These are phyloP conservation scores for Scolanthus callimorphus DNA, from an alignment of 92 coral and sea anemone genomes.

Conservation along the genomic window DNA sequence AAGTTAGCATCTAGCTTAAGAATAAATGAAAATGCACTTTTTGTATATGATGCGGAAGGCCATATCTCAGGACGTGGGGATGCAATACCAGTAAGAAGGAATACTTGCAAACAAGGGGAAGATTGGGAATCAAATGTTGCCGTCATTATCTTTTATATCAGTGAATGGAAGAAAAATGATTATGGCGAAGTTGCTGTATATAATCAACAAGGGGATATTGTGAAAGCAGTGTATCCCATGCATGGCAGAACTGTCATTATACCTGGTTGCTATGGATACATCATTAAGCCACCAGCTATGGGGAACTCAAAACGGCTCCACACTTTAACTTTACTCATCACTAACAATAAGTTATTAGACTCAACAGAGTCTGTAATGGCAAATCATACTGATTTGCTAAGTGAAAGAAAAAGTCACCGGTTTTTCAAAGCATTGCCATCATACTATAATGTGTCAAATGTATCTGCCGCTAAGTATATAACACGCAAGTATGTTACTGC, in stretches of 20 bases:
- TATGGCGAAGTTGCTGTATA: conserved; percentile 75
- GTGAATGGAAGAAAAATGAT: conserved; percentile 52
- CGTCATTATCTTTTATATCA: conserved; percentile 25
- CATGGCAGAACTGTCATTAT: conserved; percentile 59
- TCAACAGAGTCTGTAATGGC: too few relatives aligned
- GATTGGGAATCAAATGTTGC: not conserved
- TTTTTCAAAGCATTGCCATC: not conserved
- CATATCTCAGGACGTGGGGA: conserved; percentile 48
- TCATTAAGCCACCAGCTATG: conserved; percentile 68
- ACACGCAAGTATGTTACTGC: conserved; percentile 51
- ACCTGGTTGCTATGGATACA: conserved; percentile 36
- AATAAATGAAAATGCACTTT: not conserved
- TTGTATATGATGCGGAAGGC: conserved; percentile 21
- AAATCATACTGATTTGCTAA: not conserved
- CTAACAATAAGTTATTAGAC: conserved; percentile 12
- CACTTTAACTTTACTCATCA: conserved; percentile 33
- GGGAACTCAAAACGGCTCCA: conserved; percentile 31
- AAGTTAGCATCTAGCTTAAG: conserved; percentile 6
- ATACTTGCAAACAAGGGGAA: not conserved
- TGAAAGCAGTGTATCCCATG: conserved; percentile 56
- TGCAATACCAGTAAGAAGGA: conserved; percentile 3
- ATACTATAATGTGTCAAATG: not conserved
- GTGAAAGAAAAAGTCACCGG: not conserved
- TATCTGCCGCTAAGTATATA: conserved; percentile 34
- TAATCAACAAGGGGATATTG: conserved; percentile 48